Conservation (phyloP, 30 jellyfish, hydroid and myxozoan species). For the Mastigias papua region DNA sequence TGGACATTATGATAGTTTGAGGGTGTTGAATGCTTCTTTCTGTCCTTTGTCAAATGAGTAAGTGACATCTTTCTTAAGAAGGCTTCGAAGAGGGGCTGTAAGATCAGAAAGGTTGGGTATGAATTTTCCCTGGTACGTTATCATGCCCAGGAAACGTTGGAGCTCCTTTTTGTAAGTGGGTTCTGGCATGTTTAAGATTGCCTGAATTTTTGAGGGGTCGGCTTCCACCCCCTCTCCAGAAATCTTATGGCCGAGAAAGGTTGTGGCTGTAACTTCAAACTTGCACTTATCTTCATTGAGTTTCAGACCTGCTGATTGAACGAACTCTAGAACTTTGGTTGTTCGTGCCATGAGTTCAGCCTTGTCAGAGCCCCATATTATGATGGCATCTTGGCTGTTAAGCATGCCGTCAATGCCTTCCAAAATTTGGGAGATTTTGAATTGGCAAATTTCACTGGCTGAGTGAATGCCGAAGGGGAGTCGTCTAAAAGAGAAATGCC, state of each 20-base stretch:
- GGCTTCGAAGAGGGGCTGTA: conserved; percentile 46
- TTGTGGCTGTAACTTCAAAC: conserved; percentile 37
- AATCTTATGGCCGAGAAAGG: conserved; percentile 41
- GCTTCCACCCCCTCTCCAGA: conserved; percentile 50
- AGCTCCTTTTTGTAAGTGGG: conserved; percentile 40
- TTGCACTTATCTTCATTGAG: conserved; percentile 39
- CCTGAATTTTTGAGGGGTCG: conserved; percentile 39
- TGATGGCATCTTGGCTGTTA: conserved; percentile 79
- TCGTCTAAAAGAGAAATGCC: conserved; percentile 39
- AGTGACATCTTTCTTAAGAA: conserved; percentile 41
- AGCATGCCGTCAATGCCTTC: conserved; percentile 54
- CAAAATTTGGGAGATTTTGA: conserved; percentile 38
- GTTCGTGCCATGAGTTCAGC: conserved; percentile 44
- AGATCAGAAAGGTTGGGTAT: conserved; percentile 64
- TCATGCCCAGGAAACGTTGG: conserved; percentile 61
- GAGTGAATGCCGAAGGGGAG: too few relatives aligned
- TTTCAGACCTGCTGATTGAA: too few relatives aligned
- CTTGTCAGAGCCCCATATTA: conserved; percentile 71
- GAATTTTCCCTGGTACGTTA: conserved; percentile 23
- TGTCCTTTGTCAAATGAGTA: conserved; percentile 59
- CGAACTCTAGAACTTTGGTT: too few relatives aligned
- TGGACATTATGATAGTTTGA: conserved; percentile 55
- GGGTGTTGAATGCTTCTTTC: conserved; percentile 51
- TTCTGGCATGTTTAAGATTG: conserved; percentile 50
- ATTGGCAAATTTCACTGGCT: conserved; percentile 74